A percentile compares a stretch with the other conserved stretches of the same genome.
Evolutionary conservation across 2,888 invertebrate species (phyloP).

Genomic region (Argyresthia goedartella): DNA sequence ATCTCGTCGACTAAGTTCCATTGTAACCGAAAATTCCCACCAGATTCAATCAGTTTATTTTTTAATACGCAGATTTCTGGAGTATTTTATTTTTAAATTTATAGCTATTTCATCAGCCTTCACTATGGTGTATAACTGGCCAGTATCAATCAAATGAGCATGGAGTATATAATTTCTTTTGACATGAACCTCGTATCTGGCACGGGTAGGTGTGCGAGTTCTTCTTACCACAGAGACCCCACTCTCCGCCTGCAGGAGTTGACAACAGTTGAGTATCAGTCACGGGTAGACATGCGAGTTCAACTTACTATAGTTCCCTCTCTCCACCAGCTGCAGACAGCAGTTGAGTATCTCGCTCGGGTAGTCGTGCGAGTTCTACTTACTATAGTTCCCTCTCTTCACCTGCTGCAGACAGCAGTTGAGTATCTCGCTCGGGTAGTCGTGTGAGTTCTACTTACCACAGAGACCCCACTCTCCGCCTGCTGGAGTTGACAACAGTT

Average conservation of each 20-base stretch:
- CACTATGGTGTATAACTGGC: no score
- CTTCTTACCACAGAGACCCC: conserved; percentile 60
- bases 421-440: conserved; percentile 67
- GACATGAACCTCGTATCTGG: no score
- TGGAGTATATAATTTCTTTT: no score
- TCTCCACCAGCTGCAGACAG: no score
- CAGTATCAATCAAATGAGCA: no score
- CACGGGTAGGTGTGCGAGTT: no score
- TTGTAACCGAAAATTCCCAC: no score
- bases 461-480: conserved; percentile 54
- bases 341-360: conserved; percentile 73
- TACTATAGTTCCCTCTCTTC: conserved; percentile 64
- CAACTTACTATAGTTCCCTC: conserved; percentile 55
- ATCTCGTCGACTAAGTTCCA: no score
- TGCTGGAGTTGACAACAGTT: conserved; percentile 71
- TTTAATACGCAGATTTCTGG: no score
- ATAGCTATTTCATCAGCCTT: no score
- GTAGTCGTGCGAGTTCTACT: conserved; percentile 19
- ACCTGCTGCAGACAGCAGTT: conserved; percentile 69
- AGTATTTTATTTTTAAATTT: no score
- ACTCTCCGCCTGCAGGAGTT: conserved; percentile 63
- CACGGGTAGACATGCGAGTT: conserved; percentile 66
- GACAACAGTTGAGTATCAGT: conserved; percentile 70
- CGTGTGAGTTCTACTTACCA: conserved; percentile 45
- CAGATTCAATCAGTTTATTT: no score